A percentile compares a stretch with the other conserved stretches of the same genome.
phyloP scores from a whole-genome alignment of 2,113 vertebrate species.

The Dipodomys ordii region DNA sequence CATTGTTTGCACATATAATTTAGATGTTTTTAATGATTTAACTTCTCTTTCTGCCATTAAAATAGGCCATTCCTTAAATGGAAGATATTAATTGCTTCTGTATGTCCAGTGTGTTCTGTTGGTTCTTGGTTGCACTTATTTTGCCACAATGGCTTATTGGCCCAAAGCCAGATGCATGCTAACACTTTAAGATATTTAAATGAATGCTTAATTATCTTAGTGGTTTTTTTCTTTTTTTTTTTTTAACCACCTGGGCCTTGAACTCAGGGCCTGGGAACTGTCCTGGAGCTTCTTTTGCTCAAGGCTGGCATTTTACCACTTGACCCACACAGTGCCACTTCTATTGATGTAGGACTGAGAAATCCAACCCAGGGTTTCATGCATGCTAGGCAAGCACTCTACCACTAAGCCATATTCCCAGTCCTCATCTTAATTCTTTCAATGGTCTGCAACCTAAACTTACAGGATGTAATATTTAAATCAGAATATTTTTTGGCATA shows the following conservation, averaged over 20 bases:
- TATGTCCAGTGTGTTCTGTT: not conserved
- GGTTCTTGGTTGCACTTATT: slow-evolving; percentile 52
- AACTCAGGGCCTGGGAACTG: too few species aligned
- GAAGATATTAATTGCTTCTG: not conserved
- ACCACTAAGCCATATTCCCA: too few species aligned
- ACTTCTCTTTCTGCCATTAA: not conserved
- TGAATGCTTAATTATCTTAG: slow-evolving; percentile 44
- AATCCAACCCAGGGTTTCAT: too few species aligned
- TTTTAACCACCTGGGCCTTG: too few species aligned
- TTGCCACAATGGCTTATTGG: not conserved
- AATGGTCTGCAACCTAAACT: not conserved
- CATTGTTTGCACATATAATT: not conserved
- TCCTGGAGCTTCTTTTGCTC: too few species aligned
- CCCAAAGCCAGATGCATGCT: slow-evolving; percentile 37
- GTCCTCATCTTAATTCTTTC: not conserved
- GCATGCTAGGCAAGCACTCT: too few species aligned
- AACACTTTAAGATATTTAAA: not conserved
- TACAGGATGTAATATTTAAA: not conserved
- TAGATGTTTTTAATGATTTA: not conserved
- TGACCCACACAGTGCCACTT: too few species aligned
- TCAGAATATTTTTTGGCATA: not conserved
- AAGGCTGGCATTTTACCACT: too few species aligned
- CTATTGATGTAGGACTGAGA: too few species aligned
- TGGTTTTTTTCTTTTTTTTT: too few species aligned
- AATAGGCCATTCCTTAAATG: not conserved